phyloP scores from a whole-genome alignment of 1,140 invertebrate genomes.

The Thrips palmi region DNA sequence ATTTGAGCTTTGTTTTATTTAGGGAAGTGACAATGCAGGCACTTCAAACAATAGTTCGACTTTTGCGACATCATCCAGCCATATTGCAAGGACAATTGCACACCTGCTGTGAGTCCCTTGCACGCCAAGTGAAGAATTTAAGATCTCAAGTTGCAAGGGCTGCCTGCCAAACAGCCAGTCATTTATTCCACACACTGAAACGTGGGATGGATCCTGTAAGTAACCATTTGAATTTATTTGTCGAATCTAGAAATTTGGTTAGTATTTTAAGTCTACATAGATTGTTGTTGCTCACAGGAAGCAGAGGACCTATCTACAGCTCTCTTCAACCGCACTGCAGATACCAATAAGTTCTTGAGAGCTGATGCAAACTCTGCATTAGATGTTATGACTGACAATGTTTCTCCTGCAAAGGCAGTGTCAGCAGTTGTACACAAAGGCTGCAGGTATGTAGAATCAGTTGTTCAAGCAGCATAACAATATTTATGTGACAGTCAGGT shows the following conservation, averaged over 20 bases:
- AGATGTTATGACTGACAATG: slow-evolving; percentile 53
- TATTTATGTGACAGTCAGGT: background rate
- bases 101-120: slow-evolving; percentile 45
- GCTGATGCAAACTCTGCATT: slow-evolving; percentile 71
- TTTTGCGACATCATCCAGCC: slow-evolving; percentile 53
- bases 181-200: slow-evolving; percentile 51
- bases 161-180: slow-evolving; percentile 58
- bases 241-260: background rate
- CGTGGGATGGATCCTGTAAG: slow-evolving; percentile 56
- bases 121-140: slow-evolving; percentile 66
- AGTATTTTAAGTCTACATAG: background rate
- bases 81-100: slow-evolving; percentile 33
- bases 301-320: slow-evolving; percentile 64
- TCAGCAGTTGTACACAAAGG: slow-evolving; percentile 38
- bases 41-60: slow-evolving; percentile 46
- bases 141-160: slow-evolving; percentile 76
- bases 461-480: background rate
- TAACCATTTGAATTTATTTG: slow-evolving; percentile 10
- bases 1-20: slow-evolving; percentile 12
- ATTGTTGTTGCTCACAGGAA: slow-evolving; percentile 35
- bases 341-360: slow-evolving; percentile 81
- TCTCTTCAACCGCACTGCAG: slow-evolving; percentile 69
- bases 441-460: slow-evolving; percentile 34
- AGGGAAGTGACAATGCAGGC: slow-evolving; percentile 71
- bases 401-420: slow-evolving; percentile 37